phyloP scores from a whole-genome alignment of 2,797 vertebrate species.

The Anomalospiza imberbis region DNA sequence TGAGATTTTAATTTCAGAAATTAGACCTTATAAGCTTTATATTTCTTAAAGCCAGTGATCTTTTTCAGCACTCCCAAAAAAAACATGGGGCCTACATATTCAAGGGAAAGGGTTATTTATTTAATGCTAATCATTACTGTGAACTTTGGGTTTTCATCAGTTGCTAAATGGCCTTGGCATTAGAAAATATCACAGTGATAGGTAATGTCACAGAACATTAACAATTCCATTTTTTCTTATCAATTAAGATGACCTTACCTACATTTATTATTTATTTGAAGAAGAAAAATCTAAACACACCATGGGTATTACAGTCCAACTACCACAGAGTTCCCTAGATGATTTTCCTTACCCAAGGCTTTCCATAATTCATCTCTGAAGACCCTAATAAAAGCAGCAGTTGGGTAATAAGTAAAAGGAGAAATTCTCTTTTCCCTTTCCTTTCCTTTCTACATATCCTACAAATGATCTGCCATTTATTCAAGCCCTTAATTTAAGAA shows the following conservation, averaged over 20 bases:
- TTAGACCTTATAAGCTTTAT: not conserved
- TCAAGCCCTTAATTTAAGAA: constrained; percentile 3
- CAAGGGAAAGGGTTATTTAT: not conserved
- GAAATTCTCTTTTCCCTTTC: not conserved
- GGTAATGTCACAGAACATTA: constrained; percentile 20
- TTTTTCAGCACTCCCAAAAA: constrained; percentile 61
- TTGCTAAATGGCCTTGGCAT: not conserved
- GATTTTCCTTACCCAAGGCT: not conserved
- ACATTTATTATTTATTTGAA: not conserved
- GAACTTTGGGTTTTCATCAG: constrained; percentile 40
- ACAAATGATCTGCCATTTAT: not conserved
- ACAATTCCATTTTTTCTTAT: constrained; percentile 4
- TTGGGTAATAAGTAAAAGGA: not conserved
- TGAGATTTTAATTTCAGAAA: not conserved
- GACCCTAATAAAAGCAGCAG: constrained; percentile 1
- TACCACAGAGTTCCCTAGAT: not conserved
- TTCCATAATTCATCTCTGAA: constrained; percentile 24
- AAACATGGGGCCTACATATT: constrained; percentile 16
- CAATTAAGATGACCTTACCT: constrained; percentile 1
- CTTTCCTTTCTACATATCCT: not conserved
- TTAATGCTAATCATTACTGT: not conserved
- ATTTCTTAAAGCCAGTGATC: constrained; percentile 38
- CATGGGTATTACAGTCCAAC: not conserved
- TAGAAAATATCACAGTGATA: constrained; percentile 33
- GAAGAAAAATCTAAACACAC: not conserved